Conservation (phyloP, 2,113 vertebrate species). For the Serinus canaria region DNA sequence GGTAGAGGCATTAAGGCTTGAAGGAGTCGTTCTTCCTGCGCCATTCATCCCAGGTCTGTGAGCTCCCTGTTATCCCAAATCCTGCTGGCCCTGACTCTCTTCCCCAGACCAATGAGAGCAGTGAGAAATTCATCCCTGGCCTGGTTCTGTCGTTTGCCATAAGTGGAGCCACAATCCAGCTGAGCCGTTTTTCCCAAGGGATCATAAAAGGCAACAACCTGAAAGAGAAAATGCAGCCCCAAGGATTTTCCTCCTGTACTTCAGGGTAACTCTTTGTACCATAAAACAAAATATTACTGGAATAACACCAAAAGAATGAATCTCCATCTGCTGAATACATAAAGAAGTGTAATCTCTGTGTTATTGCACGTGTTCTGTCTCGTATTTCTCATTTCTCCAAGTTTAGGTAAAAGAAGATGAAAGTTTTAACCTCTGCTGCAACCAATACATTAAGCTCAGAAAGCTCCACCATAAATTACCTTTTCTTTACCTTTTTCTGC, state of each 20-base stretch:
- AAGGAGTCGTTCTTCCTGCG: neutral
- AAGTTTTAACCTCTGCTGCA: neutral
- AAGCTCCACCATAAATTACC: neutral
- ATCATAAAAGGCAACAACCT: neutral
- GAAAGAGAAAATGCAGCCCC: neutral
- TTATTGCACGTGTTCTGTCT: neutral
- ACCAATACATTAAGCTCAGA: neutral
- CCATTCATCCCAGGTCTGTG: neutral
- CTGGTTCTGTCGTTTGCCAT: neutral
- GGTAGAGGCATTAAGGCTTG: neutral
- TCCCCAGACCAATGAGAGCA: neutral
- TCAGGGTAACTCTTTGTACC: neutral
- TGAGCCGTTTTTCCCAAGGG: neutral
- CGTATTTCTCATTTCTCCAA: neutral
- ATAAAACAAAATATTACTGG: neutral
- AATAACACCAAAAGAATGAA: neutral
- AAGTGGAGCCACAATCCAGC: neutral
- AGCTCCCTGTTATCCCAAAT: neutral
- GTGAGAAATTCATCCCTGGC: neutral
- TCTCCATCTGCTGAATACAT: neutral
- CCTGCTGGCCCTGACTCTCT: neutral
- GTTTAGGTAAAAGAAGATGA: neutral
- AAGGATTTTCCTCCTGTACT: neutral
- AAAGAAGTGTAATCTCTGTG: neutral
- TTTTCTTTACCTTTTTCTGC: constrained; percentile 16